These are phyloP conservation scores for Nibea coibor DNA, from an alignment of 2,113 vertebrate genomes.

Conservation along the genomic window DNA sequence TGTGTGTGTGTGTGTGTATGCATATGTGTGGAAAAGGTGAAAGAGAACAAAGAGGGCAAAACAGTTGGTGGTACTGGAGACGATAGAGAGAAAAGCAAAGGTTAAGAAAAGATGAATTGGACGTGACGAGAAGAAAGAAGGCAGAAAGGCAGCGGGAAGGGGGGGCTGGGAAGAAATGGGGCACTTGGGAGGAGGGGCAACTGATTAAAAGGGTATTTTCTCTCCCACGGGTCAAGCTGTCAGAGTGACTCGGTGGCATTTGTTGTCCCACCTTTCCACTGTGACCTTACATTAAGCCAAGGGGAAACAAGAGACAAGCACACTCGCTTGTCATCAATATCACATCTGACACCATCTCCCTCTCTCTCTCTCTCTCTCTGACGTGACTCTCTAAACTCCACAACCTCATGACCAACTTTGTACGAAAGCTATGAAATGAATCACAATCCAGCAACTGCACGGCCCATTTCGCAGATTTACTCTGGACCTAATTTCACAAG, in stretches of 20 bases:
- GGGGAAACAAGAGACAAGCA: slow-evolving; percentile 65
- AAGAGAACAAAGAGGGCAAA: slow-evolving; percentile 35
- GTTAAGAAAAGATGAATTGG: slow-evolving; percentile 65
- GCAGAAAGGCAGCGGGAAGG: slow-evolving; percentile 25
- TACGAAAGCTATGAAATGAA: slow-evolving; percentile 20
- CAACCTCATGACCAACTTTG: not conserved
- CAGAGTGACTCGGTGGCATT: slow-evolving; percentile 68
- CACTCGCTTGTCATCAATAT: slow-evolving; percentile 66
- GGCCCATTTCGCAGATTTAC: slow-evolving; percentile 24
- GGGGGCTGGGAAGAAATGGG: slow-evolving; percentile 29
- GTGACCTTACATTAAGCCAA: slow-evolving; percentile 78
- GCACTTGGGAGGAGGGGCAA: slow-evolving; percentile 31
- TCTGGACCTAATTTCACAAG: slow-evolving; percentile 21
- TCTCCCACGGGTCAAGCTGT: slow-evolving; percentile 77
- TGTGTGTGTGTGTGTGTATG: not conserved
- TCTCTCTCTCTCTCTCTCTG: slow-evolving; percentile 27
- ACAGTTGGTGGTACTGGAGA: slow-evolving; percentile 23
- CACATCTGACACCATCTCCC: slow-evolving; percentile 66
- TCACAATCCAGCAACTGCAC: not conserved
- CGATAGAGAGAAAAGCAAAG: slow-evolving; percentile 51
- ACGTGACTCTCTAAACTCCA: slow-evolving; percentile 22
- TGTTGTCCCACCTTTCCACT: slow-evolving; percentile 75
- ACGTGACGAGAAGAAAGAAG: slow-evolving; percentile 42
- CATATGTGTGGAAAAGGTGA: not conserved
- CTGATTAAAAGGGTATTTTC: slow-evolving; percentile 65